Conservation (phyloP, 2,888 invertebrate genomes). For the Herminia tarsipennalis region DNA sequence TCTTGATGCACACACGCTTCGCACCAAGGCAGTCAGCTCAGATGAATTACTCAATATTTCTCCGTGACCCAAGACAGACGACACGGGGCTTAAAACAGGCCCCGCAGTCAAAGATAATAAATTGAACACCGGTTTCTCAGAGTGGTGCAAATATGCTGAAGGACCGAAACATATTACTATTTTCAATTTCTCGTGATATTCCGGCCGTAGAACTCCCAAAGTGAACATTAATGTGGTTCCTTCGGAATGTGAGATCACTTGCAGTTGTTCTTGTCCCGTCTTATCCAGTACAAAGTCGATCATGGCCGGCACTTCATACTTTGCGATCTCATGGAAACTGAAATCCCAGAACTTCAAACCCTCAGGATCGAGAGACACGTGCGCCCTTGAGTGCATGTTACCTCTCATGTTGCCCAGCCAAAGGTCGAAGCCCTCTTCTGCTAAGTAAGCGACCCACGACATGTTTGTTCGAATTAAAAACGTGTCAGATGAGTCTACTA, state of each 20-base stretch:
- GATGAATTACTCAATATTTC: background rate
- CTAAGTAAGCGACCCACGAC: background rate
- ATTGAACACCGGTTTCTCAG: background rate
- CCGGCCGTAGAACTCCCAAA: background rate
- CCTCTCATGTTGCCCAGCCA: constrained; percentile 7
- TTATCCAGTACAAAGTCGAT: constrained; percentile 24
- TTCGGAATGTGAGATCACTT: constrained; percentile 1
- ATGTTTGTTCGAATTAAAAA: background rate
- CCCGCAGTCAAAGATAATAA: background rate
- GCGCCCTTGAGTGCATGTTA: background rate
- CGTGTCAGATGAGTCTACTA: constrained; percentile 3
- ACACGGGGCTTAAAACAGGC: background rate
- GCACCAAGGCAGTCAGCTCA: background rate
- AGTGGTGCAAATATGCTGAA: background rate
- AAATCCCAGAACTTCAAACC: constrained; percentile 1
- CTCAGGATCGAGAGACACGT: background rate
- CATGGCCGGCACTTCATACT: constrained; percentile 1
- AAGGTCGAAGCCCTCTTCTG: constrained; percentile 1
- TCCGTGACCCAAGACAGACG: background rate
- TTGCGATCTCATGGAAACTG: constrained; percentile 6
- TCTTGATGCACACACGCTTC: background rate
- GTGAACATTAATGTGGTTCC: background rate
- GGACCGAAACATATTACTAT: background rate
- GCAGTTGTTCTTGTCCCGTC: constrained; percentile 3
- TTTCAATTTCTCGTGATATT: background rate